Evolutionary conservation across 2,888 invertebrate genomes (phyloP).

Genomic region (Candidula unifasciata): DNA sequence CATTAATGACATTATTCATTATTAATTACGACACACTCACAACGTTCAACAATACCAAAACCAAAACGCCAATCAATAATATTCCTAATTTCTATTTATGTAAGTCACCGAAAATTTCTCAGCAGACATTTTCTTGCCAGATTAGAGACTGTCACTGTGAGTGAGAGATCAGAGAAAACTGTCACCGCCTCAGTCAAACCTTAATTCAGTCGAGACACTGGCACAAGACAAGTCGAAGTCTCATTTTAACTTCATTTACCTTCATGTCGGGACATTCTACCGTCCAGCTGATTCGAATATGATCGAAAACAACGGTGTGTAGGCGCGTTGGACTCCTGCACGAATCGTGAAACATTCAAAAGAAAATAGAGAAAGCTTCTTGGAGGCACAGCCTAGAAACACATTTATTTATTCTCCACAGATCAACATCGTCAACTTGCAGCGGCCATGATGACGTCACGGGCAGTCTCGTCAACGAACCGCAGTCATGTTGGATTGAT

Average conservation of each 20-base stretch:
- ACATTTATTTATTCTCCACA: conserved; percentile 43
- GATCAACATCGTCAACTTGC: conserved; percentile 58
- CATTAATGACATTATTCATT: no score
- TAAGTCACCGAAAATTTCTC: no score
- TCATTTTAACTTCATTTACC: no score
- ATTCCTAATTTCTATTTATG: no score
- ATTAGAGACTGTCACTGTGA: background rate
- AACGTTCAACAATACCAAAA: no score
- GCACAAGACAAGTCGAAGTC: no score
- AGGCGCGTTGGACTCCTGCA: conserved; percentile 21
- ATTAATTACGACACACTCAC: no score
- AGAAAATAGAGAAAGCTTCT: background rate
- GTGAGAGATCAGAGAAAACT: background rate
- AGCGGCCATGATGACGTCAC: conserved; percentile 75
- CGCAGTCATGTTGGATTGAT: background rate
- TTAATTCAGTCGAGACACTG: background rate
- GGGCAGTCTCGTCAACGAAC: conserved; percentile 64
- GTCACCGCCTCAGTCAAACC: background rate
- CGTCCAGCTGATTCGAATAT: conserved; percentile 42
- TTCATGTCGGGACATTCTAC: conserved; percentile 94
- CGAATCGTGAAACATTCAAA: conserved; percentile 30
- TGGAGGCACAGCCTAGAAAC: conserved; percentile 11
- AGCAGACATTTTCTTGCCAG: no score
- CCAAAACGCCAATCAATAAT: no score
- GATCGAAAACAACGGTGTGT: conserved; percentile 40